Evolutionary conservation across 2,888 invertebrate genomes (phyloP).

Genomic region (Hemistola chrysoprasaria): DNA sequence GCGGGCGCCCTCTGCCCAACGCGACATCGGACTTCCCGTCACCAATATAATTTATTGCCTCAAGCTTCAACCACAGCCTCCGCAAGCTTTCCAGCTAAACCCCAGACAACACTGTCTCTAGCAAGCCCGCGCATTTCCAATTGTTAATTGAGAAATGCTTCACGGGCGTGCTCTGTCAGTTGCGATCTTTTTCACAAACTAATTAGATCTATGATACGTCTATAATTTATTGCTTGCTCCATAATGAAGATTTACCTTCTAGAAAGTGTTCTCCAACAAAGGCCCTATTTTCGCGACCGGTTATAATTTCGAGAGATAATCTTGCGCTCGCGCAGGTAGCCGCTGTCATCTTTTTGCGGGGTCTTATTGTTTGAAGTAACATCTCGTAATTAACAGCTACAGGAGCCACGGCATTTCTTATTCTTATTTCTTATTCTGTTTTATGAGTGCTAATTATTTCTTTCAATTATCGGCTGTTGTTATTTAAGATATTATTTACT

Average conservation of each 20-base stretch:
- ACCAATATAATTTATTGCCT: slow-evolving; percentile 58
- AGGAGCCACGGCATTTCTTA: slow-evolving; percentile 14
- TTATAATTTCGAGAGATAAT: slow-evolving; percentile 69
- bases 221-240: slow-evolving; percentile 58
- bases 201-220: slow-evolving; percentile 63
- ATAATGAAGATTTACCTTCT: slow-evolving; percentile 76
- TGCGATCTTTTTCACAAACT: slow-evolving; percentile 30
- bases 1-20: slow-evolving; percentile 40
- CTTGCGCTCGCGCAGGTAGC: slow-evolving; percentile 52
- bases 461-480: slow-evolving; percentile 4
- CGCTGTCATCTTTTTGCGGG: slow-evolving; percentile 51
- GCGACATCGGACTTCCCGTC: slow-evolving; percentile 65
- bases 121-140: slow-evolving; percentile 13
- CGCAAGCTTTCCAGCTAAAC: slow-evolving; percentile 33
- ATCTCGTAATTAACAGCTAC: slow-evolving; percentile 27
- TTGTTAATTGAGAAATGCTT: slow-evolving; percentile 29
- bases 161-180: slow-evolving; percentile 18
- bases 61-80: slow-evolving; percentile 36
- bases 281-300: slow-evolving; percentile 49
- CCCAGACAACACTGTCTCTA: slow-evolving; percentile 12
- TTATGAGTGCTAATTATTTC: slow-evolving; percentile 19
- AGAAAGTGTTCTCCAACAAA: slow-evolving; percentile 53
- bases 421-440: slow-evolving; percentile 20
- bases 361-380: slow-evolving; percentile 31
- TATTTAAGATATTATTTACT: too few relatives aligned